These are phyloP conservation scores for Scaptodrosophila latifasciaeformis DNA, from an alignment of 2,888 invertebrate genomes.

Conservation along the genomic window DNA sequence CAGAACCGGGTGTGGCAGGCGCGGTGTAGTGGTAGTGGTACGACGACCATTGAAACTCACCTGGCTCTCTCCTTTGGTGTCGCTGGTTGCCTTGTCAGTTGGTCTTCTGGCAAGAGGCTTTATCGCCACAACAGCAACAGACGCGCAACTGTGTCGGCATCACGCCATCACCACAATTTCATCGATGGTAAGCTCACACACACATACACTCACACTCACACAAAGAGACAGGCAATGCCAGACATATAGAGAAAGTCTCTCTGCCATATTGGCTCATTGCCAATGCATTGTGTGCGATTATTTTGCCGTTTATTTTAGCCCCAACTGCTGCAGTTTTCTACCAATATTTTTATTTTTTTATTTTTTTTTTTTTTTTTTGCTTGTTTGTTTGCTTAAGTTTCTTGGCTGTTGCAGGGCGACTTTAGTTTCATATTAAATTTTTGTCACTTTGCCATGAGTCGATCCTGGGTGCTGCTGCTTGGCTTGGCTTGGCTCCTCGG, in stretches of 20 bases:
- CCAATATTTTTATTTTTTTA: background rate
- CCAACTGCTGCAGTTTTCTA: background rate
- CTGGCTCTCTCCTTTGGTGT: slow-evolving; percentile 24
- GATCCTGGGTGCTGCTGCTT: slow-evolving; percentile 27
- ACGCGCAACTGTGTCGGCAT: slow-evolving; percentile 31
- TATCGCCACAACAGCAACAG: slow-evolving; percentile 25
- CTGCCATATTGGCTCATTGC: slow-evolving; percentile 53
- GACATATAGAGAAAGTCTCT: slow-evolving; percentile 13
- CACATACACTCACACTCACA: slow-evolving; percentile 7
- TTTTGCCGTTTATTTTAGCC: slow-evolving; percentile 66
- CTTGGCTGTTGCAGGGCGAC: slow-evolving; percentile 15
- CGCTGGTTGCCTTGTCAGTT: slow-evolving; percentile 7
- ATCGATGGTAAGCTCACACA: slow-evolving; percentile 50
- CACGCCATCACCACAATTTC: slow-evolving; percentile 68
- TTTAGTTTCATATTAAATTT: slow-evolving; percentile 62
- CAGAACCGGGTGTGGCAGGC: too few species aligned
- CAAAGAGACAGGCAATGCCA: slow-evolving; percentile 14
- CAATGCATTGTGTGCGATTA: slow-evolving; percentile 71
- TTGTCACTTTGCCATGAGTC: slow-evolving; percentile 71
- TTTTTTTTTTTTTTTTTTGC: too few species aligned
- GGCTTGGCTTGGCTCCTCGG: slow-evolving; percentile 12
- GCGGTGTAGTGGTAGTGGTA: too few species aligned
- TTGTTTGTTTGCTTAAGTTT: slow-evolving; percentile 23
- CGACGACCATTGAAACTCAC: too few species aligned
- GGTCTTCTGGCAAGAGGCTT: slow-evolving; percentile 31